Evolutionary conservation across 2,888 invertebrate genomes (phyloP), one percentile per base, ranked within the genome.

Genomic region (Cephus pulcher): DNA sequence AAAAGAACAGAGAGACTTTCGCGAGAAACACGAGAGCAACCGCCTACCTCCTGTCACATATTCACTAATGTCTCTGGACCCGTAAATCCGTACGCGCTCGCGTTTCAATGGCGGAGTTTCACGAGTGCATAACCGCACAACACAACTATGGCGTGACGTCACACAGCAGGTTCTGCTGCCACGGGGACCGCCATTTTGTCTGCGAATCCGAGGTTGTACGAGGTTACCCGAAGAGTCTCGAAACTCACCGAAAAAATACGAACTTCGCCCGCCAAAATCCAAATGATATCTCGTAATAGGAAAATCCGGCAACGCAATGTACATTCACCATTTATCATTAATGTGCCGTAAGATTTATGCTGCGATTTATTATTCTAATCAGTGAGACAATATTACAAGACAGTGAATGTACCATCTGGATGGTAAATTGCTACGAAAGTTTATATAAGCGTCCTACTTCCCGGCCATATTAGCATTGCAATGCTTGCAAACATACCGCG

Each of bases 61-160:
- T 86, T 85, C 82, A 81, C 30, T 56, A 74, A 30, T 34, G 71
- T 33, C 56, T 30, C 30, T 40, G 40, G 73, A 35, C 68, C 32
- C 73, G 73, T 33, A 73, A 78, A 33, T 32, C 71, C 32, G 32
- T 71, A 34, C 71, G 71, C 71, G 71, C 32, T 79, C 80, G 75
- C 75, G 74, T 85, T 80, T 82, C 87, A 87, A 87, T 88, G 88
- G 87, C 87, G 87, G 87, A 86, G 82, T 82, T 71, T 88, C 88
- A 86, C 84, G 84, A 85, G 83, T 84, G 87, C 87, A 87, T 87
- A 86, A 86, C 86, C 86, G 85, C 83, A 85, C 84, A 80, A 82
- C 82, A 80, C 85, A 81, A 82, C 85, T 81, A 81, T 80, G 81
- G 69, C 83, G 84, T 87, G 87, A 87, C 87, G 88, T 88, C 87